phyloP scores from a whole-genome alignment of 2,888 invertebrate genomes.

The Trachelus iudaicus region DNA sequence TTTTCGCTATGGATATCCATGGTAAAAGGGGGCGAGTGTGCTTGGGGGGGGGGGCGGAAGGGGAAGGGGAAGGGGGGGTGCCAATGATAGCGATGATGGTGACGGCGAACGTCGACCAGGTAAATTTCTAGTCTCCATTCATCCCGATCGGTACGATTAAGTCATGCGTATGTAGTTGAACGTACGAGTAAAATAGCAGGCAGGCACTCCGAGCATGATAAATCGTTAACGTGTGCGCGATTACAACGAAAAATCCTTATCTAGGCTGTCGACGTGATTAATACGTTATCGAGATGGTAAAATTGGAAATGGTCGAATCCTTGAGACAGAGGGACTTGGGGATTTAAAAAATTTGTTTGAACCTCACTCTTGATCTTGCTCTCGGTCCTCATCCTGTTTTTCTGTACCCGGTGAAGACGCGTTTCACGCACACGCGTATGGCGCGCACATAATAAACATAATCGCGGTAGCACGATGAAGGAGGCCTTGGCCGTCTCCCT shows the following conservation, averaged over 20 bases:
- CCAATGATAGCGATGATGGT: background rate
- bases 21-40: background rate
- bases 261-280: background rate
- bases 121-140: background rate
- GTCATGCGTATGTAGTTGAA: background rate
- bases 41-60: no score
- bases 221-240: background rate
- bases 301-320: slow-evolving; percentile 21
- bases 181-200: background rate
- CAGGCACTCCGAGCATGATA: background rate
- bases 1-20: slow-evolving; percentile 17
- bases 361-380: slow-evolving; percentile 6
- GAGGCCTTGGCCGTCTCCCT: slow-evolving; percentile 61
- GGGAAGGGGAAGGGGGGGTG: background rate
- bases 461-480: slow-evolving; percentile 57
- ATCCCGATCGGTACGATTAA: background rate
- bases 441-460: slow-evolving; percentile 53
- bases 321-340: slow-evolving; percentile 7
- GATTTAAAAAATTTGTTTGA: no score
- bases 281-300: background rate
- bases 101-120: background rate
- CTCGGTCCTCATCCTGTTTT: background rate
- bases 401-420: background rate
- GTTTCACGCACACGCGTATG: background rate
- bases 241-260: background rate